Evolutionary conservation across 2,888 invertebrate species (phyloP).

Genomic region (Odontocerum albicorne): DNA sequence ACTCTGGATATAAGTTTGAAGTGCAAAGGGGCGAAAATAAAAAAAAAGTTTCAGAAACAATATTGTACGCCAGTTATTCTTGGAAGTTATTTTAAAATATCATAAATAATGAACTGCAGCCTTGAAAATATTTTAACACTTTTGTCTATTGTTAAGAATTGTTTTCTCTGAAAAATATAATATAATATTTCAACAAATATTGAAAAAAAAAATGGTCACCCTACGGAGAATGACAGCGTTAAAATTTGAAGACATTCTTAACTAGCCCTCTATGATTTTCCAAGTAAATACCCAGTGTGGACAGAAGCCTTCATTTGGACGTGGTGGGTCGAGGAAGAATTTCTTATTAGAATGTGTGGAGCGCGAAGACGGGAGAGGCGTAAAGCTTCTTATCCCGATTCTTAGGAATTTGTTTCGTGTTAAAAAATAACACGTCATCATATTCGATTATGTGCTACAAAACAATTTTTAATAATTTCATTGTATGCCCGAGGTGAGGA

Average conservation of each 20-base stretch:
- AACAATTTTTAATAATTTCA: no score
- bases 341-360: conserved; percentile 6
- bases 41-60: no score
- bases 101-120: no score
- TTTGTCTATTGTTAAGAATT: no score
- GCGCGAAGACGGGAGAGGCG: not conserved
- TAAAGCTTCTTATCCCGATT: conserved; percentile 11
- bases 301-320: conserved; percentile 13
- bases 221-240: conserved; percentile 8
- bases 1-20: no score
- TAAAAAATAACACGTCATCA: conserved; percentile 20
- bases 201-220: conserved; percentile 22
- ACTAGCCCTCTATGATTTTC: conserved; percentile 32
- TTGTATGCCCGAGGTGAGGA: no score
- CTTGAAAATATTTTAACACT: no score
- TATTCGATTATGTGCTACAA: conserved; percentile 12
- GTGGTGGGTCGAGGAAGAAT: conserved; percentile 9
- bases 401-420: conserved; percentile 19
- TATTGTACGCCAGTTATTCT: no score
- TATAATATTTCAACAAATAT: not conserved
- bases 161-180: no score
- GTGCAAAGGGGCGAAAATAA: no score
- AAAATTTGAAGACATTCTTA: conserved; percentile 20
- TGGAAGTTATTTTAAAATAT: no score
- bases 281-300: conserved; percentile 30